Conservation (phyloP, 2,797 vertebrate species). For the Silurus lanzhouensis region DNA sequence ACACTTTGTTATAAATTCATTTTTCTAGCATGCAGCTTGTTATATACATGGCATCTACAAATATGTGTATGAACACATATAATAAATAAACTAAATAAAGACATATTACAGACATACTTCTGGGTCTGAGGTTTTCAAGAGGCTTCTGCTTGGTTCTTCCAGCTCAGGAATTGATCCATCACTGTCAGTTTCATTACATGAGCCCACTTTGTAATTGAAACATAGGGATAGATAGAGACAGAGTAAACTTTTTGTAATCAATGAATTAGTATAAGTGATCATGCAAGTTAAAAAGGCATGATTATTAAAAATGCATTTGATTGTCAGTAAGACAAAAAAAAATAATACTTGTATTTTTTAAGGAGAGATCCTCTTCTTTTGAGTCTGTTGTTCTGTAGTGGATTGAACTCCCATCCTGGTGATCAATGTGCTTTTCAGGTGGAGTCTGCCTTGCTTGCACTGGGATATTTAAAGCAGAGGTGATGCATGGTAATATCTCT, state of each 20-base stretch:
- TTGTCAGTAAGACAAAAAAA: constrained; percentile 44
- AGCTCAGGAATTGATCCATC: constrained; percentile 87
- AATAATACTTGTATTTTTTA: constrained; percentile 72
- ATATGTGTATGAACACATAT: too few species aligned
- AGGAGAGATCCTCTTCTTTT: constrained; percentile 67
- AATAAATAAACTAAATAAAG: not conserved
- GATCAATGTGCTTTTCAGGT: constrained; percentile 59
- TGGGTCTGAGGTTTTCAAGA: constrained; percentile 72
- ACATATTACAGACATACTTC: constrained; percentile 71
- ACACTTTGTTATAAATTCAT: not conserved
- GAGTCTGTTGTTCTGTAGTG: constrained; percentile 75
- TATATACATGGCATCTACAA: not conserved
- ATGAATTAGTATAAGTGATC: not conserved
- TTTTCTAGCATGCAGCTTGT: not conserved
- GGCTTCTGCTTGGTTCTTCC: constrained; percentile 78
- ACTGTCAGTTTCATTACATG: constrained; percentile 88
- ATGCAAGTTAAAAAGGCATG: not conserved
- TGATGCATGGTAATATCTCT: constrained; percentile 64
- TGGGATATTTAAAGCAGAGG: constrained; percentile 57
- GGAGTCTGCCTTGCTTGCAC: constrained; percentile 43
- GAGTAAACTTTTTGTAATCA: not conserved
- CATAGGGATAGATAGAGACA: constrained; percentile 31
- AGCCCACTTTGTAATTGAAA: constrained; percentile 67
- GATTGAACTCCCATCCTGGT: constrained; percentile 66
- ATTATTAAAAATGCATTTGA: constrained; percentile 1